Evolutionary conservation across 2,888 invertebrate genomes (phyloP).

Genomic region (Darwinula stevensoni): DNA sequence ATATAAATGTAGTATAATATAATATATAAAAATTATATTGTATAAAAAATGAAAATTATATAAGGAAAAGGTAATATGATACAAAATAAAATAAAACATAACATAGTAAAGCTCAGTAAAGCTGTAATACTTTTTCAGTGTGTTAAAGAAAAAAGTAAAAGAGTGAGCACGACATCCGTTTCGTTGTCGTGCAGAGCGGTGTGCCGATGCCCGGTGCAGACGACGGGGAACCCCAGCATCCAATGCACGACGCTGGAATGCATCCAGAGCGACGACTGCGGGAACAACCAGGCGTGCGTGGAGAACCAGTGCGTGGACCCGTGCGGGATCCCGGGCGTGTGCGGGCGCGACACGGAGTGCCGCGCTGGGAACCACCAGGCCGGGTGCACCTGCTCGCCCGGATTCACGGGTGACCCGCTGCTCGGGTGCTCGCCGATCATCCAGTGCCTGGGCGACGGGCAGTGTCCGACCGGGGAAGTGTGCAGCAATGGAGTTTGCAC

Average conservation of each 20-base stretch:
- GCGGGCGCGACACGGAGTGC: constrained; percentile 22
- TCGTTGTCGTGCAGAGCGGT: constrained; percentile 21
- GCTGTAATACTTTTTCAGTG: too few relatives aligned
- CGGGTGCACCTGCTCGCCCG: constrained; percentile 50
- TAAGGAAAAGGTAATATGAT: too few relatives aligned
- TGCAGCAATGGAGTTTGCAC: constrained; percentile 53
- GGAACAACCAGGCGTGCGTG: constrained; percentile 35
- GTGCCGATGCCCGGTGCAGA: constrained; percentile 36
- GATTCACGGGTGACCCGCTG: constrained; percentile 32
- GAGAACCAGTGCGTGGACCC: constrained; percentile 50
- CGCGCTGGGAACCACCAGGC: constrained; percentile 47
- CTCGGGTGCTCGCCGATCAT: constrained; percentile 53
- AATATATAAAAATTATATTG: too few relatives aligned
- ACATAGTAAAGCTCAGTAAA: too few relatives aligned
- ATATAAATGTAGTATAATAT: background rate
- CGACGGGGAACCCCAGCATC: constrained; percentile 14
- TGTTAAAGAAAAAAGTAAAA: too few relatives aligned
- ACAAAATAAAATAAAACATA: too few relatives aligned
- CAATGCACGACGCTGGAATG: constrained; percentile 47
- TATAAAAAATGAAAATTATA: too few relatives aligned
- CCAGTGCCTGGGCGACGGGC: constrained; percentile 44
- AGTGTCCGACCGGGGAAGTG: constrained; percentile 53
- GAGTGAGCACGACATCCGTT: too few relatives aligned
- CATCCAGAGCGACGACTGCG: constrained; percentile 42
- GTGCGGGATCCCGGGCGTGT: constrained; percentile 22